Percentiles rank a stretch among this genome's conserved stretches.
phyloP scores from a whole-genome alignment of 1,140 invertebrate genomes.

The Druon quercuslanigerum region DNA sequence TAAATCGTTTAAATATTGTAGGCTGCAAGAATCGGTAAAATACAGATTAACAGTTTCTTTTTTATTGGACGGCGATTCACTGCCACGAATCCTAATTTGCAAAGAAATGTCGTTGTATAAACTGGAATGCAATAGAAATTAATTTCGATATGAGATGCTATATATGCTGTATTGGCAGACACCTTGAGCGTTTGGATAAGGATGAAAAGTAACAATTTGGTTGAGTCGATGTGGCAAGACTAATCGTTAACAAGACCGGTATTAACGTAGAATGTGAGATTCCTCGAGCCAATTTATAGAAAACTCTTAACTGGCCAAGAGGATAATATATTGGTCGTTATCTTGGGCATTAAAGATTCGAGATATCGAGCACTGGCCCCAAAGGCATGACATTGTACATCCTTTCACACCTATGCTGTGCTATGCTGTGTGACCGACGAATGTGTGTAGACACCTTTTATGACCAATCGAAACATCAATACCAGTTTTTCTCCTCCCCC shows the following conservation, averaged over 20 bases:
- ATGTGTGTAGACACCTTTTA: conserved; percentile 40
- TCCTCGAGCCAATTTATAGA: conserved; percentile 23
- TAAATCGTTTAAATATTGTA: too few relatives aligned
- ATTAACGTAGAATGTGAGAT: conserved; percentile 8
- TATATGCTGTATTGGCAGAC: neutral
- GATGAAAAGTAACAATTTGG: conserved; percentile 11
- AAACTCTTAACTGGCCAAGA: conserved; percentile 31
- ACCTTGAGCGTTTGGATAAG: neutral
- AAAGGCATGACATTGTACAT: conserved; percentile 15
- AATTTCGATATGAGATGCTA: neutral
- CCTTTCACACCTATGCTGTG: conserved; percentile 14
- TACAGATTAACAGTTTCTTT: too few relatives aligned
- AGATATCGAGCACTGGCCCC: conserved; percentile 27
- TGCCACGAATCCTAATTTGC: neutral
- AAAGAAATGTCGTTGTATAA: neutral
- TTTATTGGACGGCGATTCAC: too few relatives aligned
- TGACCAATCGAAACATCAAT: conserved; percentile 33
- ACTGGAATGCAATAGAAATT: neutral
- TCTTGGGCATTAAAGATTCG: conserved; percentile 24
- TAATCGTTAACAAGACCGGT: conserved; percentile 27
- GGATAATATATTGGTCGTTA: conserved; percentile 29
- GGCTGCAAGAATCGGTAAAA: too few relatives aligned
- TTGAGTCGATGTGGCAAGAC: conserved; percentile 11
- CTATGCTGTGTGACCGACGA: neutral
- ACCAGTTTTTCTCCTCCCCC: conserved; percentile 1